A percentile compares a stretch with the other conserved stretches of the same genome.
Conservation (phyloP, 2,888 invertebrate species). For the Xestia ashworthii region DNA sequence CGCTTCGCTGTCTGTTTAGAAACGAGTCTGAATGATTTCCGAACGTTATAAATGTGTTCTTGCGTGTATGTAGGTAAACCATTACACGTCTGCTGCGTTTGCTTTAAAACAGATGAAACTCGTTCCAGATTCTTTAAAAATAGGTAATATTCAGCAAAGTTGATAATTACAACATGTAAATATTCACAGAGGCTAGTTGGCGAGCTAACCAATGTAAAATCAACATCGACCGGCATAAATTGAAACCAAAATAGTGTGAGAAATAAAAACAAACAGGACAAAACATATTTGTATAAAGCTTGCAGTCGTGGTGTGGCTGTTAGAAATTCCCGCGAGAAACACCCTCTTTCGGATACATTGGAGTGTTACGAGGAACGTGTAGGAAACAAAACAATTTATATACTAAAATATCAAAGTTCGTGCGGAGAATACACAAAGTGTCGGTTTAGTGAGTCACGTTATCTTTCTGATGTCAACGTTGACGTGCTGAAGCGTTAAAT, state of each 20-base stretch:
- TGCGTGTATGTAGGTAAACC: slow-evolving; percentile 75
- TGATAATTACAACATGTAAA: slow-evolving; percentile 71
- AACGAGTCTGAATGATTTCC: slow-evolving; percentile 81
- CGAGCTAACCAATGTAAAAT: slow-evolving; percentile 60
- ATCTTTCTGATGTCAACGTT: slow-evolving; percentile 56
- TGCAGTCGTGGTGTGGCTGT: slow-evolving; percentile 34
- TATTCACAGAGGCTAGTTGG: slow-evolving; percentile 58
- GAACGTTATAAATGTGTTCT: slow-evolving; percentile 81
- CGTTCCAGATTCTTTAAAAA: slow-evolving; percentile 78
- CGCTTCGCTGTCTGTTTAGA: slow-evolving; percentile 71
- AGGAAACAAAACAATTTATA: slow-evolving; percentile 37
- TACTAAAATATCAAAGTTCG: slow-evolving; percentile 40
- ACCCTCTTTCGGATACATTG: slow-evolving; percentile 33
- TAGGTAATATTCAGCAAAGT: slow-evolving; percentile 70
- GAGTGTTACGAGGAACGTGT: slow-evolving; percentile 11
- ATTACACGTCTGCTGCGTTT: slow-evolving; percentile 75
- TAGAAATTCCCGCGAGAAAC: slow-evolving; percentile 45
- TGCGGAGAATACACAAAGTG: slow-evolving; percentile 29
- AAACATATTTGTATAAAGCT: slow-evolving; percentile 51
- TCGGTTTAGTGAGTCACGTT: slow-evolving; percentile 24
- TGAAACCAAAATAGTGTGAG: slow-evolving; percentile 59
- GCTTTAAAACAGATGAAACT: slow-evolving; percentile 81
- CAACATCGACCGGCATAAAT: slow-evolving; percentile 64
- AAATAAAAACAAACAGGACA: slow-evolving; percentile 61
- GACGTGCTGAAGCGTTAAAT: slow-evolving; percentile 63